Evolutionary conservation across 2,113 vertebrate species (phyloP).

Genomic region (Nyctibius bracteatus): DNA sequence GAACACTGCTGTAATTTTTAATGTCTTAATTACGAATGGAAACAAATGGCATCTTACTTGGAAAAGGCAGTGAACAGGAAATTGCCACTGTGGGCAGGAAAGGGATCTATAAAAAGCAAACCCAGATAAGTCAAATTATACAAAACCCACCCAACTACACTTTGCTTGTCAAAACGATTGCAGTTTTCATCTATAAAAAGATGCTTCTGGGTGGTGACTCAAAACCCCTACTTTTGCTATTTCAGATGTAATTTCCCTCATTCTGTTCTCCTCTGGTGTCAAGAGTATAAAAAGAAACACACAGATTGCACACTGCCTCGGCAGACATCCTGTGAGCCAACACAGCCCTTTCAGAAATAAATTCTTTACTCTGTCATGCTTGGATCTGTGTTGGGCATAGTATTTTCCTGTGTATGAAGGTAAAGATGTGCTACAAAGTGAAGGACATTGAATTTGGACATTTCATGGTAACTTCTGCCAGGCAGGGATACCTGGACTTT

Average conservation of each 20-base stretch:
- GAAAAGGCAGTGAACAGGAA: slow-evolving; percentile 30
- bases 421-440: neutral
- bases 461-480: neutral
- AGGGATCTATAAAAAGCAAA: slow-evolving; percentile 44
- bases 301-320: neutral
- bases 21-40: slow-evolving; percentile 31
- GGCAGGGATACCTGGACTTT: neutral
- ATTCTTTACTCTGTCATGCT: neutral
- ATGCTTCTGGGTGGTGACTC: slow-evolving; percentile 56
- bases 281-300: slow-evolving; percentile 34
- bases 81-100: slow-evolving; percentile 1
- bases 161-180: slow-evolving; percentile 47
- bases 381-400: neutral
- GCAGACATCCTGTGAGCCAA: slow-evolving; percentile 18
- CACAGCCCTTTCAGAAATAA: slow-evolving; percentile 7
- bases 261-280: slow-evolving; percentile 39
- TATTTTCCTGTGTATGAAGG: neutral
- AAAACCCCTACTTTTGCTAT: slow-evolving; percentile 52
- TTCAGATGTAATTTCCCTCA: slow-evolving; percentile 56
- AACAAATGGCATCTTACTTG: neutral
- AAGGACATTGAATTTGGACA: neutral
- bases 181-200: slow-evolving; percentile 63
- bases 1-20: slow-evolving; percentile 7
- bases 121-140: slow-evolving; percentile 51
- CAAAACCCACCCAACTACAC: neutral